Evolutionary conservation across 53 echinoderm and acorn worm genomes (phyloP).

Genomic region (Stichopus horrens): DNA sequence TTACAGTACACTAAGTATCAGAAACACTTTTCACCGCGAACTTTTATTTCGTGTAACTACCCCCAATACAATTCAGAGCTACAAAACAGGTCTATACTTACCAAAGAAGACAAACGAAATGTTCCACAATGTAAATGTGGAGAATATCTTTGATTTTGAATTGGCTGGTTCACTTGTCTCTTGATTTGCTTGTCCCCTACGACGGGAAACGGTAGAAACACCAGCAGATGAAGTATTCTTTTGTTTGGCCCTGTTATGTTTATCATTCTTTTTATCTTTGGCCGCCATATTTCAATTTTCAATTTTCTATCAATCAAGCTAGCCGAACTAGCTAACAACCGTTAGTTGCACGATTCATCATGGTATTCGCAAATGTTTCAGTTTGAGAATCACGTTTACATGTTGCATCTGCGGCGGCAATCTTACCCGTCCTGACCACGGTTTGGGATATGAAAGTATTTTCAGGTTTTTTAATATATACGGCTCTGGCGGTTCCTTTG

Average conservation of each 20-base stretch:
- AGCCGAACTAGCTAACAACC: too few species aligned
- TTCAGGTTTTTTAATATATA: too few species aligned
- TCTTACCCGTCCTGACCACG: too few species aligned
- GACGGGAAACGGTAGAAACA: background rate
- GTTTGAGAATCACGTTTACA: too few species aligned
- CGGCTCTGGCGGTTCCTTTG: too few species aligned
- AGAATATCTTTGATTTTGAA: background rate
- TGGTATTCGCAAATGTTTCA: too few species aligned
- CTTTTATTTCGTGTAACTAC: background rate
- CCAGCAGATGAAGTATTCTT: background rate
- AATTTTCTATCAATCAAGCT: background rate
- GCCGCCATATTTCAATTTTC: slow-evolving; percentile 35
- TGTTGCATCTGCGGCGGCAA: too few species aligned
- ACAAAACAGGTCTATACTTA: background rate
- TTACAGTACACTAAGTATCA: too few species aligned
- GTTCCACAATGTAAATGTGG: background rate
- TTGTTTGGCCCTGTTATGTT: background rate
- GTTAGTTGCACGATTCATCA: too few species aligned
- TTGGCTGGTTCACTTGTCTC: background rate
- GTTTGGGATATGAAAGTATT: too few species aligned
- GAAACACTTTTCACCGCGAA: too few species aligned
- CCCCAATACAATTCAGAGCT: background rate
- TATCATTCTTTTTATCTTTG: slow-evolving; percentile 6
- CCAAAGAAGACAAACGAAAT: slow-evolving; percentile 1
- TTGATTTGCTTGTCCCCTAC: background rate